Conservation (phyloP, 2,113 vertebrate species). For the Dipodomys merriami region DNA sequence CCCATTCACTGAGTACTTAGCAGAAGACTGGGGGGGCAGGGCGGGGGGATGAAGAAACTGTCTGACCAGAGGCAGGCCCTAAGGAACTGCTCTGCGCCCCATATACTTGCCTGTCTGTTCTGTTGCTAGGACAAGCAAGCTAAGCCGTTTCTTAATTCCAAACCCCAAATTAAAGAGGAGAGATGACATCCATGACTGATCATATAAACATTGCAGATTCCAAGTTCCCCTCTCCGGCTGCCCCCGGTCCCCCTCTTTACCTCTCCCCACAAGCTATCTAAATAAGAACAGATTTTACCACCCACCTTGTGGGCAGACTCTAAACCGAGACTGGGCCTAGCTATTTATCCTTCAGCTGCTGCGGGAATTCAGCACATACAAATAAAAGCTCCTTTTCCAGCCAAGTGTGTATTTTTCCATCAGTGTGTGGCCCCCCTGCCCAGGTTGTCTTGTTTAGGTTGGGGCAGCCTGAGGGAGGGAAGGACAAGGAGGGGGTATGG, state of each 20-base stretch:
- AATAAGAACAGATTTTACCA: constrained; percentile 76
- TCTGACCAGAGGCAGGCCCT: not conserved
- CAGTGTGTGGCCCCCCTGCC: constrained; percentile 29
- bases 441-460: constrained; percentile 74
- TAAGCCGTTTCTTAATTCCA: constrained; percentile 24
- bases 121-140: constrained; percentile 34
- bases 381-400: constrained; percentile 75
- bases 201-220: constrained; percentile 72
- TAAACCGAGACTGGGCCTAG: constrained; percentile 55
- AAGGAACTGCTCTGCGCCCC: not conserved
- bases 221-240: constrained; percentile 60
- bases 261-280: constrained; percentile 65
- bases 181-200: constrained; percentile 71
- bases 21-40: not conserved
- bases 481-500: not conserved
- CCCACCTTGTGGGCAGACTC: constrained; percentile 73
- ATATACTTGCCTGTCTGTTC: not conserved
- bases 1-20: not conserved
- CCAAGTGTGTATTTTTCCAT: constrained; percentile 75
- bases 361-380: constrained; percentile 74
- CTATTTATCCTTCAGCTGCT: constrained; percentile 71
- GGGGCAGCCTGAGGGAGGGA: constrained; percentile 35
- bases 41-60: not conserved
- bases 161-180: constrained; percentile 68
- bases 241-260: constrained; percentile 38